A percentile compares a stretch with the other conserved stretches of the same genome.
Conservation (phyloP, 2,113 vertebrate genomes). For the Dicerorhinus sumatrensis region DNA sequence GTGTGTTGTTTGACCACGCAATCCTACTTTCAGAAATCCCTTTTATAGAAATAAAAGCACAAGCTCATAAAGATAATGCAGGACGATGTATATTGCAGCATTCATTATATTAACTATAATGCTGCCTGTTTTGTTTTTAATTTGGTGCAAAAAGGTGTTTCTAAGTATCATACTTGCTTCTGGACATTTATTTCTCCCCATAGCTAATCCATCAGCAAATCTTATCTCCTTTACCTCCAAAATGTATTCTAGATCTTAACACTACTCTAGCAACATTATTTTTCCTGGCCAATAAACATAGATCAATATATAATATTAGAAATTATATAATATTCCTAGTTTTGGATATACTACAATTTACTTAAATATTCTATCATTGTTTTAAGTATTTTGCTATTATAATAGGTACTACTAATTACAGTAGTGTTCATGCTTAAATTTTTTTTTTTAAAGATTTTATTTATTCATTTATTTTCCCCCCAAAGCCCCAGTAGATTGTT, state of each 20-base stretch:
- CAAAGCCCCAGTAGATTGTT: too few relatives aligned
- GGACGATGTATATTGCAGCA: neutral
- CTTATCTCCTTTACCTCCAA: neutral
- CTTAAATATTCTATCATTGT: neutral
- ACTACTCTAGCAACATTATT: neutral
- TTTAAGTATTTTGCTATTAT: constrained; percentile 46
- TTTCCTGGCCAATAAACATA: neutral
- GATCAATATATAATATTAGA: neutral
- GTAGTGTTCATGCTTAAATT: neutral
- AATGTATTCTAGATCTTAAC: neutral
- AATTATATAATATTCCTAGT: neutral
- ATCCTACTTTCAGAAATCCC: neutral
- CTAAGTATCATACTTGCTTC: neutral
- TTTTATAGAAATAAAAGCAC: neutral
- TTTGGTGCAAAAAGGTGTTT: neutral
- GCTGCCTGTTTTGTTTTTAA: neutral
- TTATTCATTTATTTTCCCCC: too few relatives aligned
- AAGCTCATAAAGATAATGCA: neutral
- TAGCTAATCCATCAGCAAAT: neutral
- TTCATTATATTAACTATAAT: neutral
- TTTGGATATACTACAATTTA: neutral
- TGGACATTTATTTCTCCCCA: neutral
- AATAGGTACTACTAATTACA: neutral
- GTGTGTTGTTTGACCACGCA: neutral
- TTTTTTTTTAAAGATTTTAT: too few relatives aligned